Conservation (phyloP, 2,113 vertebrate genomes). For the Passer montanus region DNA sequence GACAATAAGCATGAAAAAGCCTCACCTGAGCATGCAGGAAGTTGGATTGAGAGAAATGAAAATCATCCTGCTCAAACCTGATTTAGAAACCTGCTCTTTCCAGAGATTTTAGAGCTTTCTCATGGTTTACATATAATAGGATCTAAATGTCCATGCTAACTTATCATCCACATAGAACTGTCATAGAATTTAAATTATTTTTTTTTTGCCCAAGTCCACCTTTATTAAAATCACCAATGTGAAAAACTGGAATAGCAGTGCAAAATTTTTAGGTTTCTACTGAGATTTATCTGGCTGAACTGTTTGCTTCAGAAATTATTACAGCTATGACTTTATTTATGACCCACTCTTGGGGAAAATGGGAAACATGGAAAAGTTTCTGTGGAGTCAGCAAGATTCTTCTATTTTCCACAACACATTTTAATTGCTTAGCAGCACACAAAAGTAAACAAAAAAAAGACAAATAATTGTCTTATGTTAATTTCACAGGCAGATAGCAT, state of each 20-base stretch:
- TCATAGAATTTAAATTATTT: neutral
- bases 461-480: neutral
- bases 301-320: neutral
- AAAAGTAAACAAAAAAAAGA: neutral
- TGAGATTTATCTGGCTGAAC: neutral
- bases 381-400: neutral
- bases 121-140: neutral
- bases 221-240: neutral
- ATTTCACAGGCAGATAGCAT: neutral
- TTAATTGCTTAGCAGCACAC: neutral
- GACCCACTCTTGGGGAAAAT: neutral
- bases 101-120: neutral
- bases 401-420: neutral
- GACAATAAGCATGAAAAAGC: neutral
- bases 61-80: neutral
- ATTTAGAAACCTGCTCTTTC: neutral
- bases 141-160: neutral
- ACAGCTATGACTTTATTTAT: neutral
- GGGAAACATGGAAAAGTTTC: neutral
- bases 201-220: accelerated
- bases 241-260: neutral
- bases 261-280: neutral
- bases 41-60: neutral
- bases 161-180: neutral
- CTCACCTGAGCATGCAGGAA: neutral